Evolutionary conservation across 2,797 vertebrate species (phyloP).

Genomic region (Lepidocolaptes lacrymiger): DNA sequence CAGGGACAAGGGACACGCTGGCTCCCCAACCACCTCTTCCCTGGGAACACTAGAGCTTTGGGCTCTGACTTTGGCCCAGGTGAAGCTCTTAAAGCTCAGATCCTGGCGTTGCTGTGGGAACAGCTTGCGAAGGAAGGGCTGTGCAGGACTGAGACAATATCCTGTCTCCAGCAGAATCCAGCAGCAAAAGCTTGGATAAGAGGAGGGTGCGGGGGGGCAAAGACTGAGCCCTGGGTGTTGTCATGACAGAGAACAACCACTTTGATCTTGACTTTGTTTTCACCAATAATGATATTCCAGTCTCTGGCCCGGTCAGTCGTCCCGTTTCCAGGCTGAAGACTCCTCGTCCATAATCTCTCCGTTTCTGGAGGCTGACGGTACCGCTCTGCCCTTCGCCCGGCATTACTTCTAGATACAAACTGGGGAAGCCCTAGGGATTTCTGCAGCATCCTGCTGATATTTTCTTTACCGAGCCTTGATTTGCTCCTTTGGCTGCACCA

Average conservation of each 20-base stretch:
- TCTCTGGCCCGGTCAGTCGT: background rate
- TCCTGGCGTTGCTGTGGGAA: accelerated
- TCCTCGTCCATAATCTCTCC: background rate
- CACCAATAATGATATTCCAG: background rate
- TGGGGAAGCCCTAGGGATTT: background rate
- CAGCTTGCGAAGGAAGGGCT: background rate
- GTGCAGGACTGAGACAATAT: background rate
- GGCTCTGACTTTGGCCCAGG: background rate
- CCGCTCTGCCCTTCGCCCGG: background rate
- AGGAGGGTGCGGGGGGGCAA: background rate
- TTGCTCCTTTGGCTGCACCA: background rate
- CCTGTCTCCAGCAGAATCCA: background rate
- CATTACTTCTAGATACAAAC: background rate
- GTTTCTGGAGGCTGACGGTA: background rate
- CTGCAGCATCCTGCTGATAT: background rate
- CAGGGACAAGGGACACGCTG: background rate
- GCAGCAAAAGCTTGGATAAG: background rate
- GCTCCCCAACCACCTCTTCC: background rate
- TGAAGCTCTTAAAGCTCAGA: background rate
- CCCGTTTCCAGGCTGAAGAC: slow-evolving; percentile 10
- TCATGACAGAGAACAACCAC: background rate
- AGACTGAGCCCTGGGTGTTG: background rate
- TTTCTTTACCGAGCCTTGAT: background rate
- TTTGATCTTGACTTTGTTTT: slow-evolving; percentile 8
- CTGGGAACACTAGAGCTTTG: background rate